Evolutionary conservation across 2,888 invertebrate species (phyloP), one percentile per base, ranked within the genome.

Genomic region (Phyllotreta cruciferae): DNA sequence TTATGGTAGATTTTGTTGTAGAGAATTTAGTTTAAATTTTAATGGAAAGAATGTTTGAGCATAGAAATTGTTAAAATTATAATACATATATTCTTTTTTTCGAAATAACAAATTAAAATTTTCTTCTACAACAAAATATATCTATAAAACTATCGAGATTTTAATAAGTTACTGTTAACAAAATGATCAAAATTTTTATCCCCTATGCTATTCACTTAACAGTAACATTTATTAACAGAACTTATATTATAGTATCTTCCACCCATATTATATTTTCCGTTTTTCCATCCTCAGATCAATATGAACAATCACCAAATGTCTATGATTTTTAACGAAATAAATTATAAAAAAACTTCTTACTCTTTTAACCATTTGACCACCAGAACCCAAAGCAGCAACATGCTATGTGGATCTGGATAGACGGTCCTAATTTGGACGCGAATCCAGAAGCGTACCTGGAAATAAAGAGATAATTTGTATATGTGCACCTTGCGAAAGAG

Each of bases 141-240:
- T n/a, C n/a, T n/a, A 24, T 24, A 24, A 24, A 3, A 24, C 24
- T 24, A 24, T 3, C 24, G 38, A 34, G 13, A 10, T 38, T 13
- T 47, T 34, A 7, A 52, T 38, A 41, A 50, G 50, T 42, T 42
- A 52, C 24, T 11, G 38, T 38, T 56, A 50, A 50, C 34, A 52
- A 66, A 66, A 66, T 66, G 63, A 66, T 61, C 66, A 66, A 66
- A 55, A 66, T 53, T 52, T 60, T 60, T 50, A 56, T 52, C 42
- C 47, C 8, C 62, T 65, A 65, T 53, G 13, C 63, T 66, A 63
- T 7, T 56, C 39, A 54, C 56, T 62, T 62, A 66, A 62, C 56
- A 66, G 54, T 63, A 63, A 63, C 66, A 66, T 55, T 63, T 57
- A 63, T 66, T 62, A 56, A 62, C 42, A 50, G 37, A 62, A 62